Percentiles rank a stretch among this genome's conserved stretches.
Evolutionary conservation across 2,113 vertebrate genomes (phyloP).

Genomic region (Pelmatolapia mariae): DNA sequence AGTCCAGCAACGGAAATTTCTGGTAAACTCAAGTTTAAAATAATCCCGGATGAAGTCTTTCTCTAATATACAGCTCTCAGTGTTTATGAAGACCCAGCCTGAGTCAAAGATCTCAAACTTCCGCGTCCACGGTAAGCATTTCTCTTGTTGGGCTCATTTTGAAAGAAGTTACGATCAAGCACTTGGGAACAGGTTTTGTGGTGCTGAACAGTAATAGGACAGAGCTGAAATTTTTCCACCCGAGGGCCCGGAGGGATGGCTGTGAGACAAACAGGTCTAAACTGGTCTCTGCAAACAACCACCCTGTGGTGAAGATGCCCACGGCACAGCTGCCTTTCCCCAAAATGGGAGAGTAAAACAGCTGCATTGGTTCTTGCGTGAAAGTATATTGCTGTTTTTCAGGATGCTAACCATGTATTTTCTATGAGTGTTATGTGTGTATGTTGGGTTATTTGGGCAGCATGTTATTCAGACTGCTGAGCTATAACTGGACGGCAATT

Average conservation of each 20-base stretch:
- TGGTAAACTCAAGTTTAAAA: conserved; percentile 6
- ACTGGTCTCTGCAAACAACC: conserved; percentile 55
- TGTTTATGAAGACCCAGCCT: neutral
- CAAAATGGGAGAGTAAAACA: conserved; percentile 21
- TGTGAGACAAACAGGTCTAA: conserved; percentile 45
- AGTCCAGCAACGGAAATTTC: neutral
- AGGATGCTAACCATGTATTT: conserved; percentile 42
- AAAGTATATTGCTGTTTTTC: conserved; percentile 46
- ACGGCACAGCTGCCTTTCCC: conserved; percentile 38
- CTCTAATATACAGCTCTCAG: neutral
- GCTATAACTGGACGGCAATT: conserved; percentile 41
- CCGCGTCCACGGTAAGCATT: neutral
- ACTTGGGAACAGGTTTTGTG: neutral
- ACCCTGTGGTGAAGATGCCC: conserved; percentile 47
- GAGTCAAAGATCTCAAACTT: neutral
- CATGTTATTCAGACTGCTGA: conserved; percentile 52
- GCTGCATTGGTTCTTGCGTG: conserved; percentile 18
- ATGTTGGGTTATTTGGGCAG: conserved; percentile 27
- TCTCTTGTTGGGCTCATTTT: neutral
- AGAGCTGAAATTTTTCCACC: neutral
- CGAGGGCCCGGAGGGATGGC: neutral
- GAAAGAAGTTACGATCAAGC: neutral
- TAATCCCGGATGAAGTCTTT: neutral
- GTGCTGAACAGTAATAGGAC: neutral
- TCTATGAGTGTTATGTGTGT: conserved; percentile 3